Percentiles rank a stretch among this genome's conserved stretches.
Conservation (phyloP, 2,888 invertebrate genomes). For the Chrysotoxum bicinctum region DNA sequence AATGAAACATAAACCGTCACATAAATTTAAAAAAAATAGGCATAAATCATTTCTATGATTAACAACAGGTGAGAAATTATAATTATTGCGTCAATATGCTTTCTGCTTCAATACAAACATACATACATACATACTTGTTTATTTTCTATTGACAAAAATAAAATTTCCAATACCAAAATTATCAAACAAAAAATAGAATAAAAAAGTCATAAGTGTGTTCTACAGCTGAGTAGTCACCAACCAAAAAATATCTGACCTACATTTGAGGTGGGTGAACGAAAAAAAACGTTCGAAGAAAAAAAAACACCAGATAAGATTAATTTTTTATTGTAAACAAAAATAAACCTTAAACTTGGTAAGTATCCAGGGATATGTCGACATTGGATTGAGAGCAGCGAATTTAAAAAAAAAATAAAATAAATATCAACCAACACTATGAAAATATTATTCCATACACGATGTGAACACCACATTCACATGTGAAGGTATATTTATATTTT, state of each 20-base stretch:
- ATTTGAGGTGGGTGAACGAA: slow-evolving; percentile 52
- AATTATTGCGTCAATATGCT: slow-evolving; percentile 34
- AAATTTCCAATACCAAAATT: slow-evolving; percentile 12
- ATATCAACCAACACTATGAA: slow-evolving; percentile 48
- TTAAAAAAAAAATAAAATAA: slow-evolving; percentile 34
- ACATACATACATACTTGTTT: background rate
- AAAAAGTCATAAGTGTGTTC: slow-evolving; percentile 38
- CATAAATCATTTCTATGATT: background rate
- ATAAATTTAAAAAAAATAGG: background rate
- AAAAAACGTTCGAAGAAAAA: slow-evolving; percentile 34
- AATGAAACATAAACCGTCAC: background rate
- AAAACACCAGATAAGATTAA: slow-evolving; percentile 71
- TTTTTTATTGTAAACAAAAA: slow-evolving; percentile 78
- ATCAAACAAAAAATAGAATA: slow-evolving; percentile 17
- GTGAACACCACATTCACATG: background rate
- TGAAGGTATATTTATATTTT: slow-evolving; percentile 11
- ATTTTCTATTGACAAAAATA: slow-evolving; percentile 22
- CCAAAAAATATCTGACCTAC: slow-evolving; percentile 66
- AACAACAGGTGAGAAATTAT: slow-evolving; percentile 18
- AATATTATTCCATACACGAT: slow-evolving; percentile 17
- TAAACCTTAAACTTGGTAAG: slow-evolving; percentile 80
- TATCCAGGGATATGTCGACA: slow-evolving; percentile 78
- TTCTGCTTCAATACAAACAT: background rate
- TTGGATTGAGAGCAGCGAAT: slow-evolving; percentile 65
- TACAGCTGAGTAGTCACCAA: slow-evolving; percentile 57